phyloP scores from a whole-genome alignment of 2,797 vertebrate species.

The Cyclura pinguis region DNA sequence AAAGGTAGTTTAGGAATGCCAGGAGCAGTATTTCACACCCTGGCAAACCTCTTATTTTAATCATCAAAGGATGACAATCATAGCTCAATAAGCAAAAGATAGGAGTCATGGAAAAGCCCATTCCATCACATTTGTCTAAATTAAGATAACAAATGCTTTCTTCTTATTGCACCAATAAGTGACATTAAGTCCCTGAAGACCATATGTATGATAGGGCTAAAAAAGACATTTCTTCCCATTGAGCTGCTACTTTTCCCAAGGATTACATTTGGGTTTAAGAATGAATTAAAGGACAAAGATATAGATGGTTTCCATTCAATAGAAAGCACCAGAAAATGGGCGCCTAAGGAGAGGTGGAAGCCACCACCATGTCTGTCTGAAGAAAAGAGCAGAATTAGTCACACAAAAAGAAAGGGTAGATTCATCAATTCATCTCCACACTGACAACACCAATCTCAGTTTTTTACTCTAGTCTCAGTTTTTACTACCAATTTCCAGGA shows the following conservation, averaged over 20 bases:
- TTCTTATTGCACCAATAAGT: not conserved
- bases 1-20: not conserved
- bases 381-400: not conserved
- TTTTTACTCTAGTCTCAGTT: not conserved
- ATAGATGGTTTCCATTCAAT: not conserved
- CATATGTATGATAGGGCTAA: not conserved
- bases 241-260: not conserved
- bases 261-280: not conserved
- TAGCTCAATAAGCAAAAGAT: not conserved
- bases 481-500: not conserved
- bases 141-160: not conserved
- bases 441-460: not conserved
- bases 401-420: too few relatives aligned
- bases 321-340: not conserved
- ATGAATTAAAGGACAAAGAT: not conserved
- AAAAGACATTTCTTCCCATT: not conserved
- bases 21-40: not conserved
- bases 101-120: not conserved
- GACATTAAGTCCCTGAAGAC: not conserved
- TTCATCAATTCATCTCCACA: not conserved
- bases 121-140: conserved; percentile 4
- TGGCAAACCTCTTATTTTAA: not conserved
- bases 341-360: not conserved
- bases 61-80: not conserved
- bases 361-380: not conserved